A percentile compares a stretch with the other conserved stretches of the same genome.
Conservation (phyloP, 2,888 invertebrate species). For the Encarsia formosa region DNA sequence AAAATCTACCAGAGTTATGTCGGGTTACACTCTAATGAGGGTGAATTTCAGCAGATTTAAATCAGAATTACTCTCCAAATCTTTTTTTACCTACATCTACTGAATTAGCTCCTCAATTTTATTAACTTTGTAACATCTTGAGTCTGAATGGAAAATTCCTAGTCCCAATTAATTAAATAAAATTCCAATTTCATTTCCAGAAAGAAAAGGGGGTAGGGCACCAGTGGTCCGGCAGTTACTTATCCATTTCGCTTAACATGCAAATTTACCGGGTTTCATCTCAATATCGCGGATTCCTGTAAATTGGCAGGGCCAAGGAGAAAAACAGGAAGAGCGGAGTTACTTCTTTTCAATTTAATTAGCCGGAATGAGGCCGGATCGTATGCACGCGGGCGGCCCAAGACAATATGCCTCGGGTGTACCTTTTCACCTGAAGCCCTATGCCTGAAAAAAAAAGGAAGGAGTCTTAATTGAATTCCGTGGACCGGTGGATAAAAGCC, state of each 20-base stretch:
- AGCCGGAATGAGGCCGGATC: constrained; percentile 29
- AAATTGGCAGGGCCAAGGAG: constrained; percentile 30
- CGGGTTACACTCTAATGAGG: no score
- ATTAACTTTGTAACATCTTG: no score
- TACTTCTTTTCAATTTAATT: constrained; percentile 47
- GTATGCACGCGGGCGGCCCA: constrained; percentile 32
- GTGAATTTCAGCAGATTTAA: no score
- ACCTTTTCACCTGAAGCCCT: not conserved
- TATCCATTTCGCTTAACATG: constrained; percentile 32
- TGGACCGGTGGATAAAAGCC: no score
- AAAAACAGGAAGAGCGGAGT: constrained; percentile 5
- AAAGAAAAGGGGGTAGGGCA: no score
- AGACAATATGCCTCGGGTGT: not conserved
- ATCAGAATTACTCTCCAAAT: no score
- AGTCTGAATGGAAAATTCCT: no score
- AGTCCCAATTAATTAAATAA: no score
- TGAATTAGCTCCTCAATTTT: no score
- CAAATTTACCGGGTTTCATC: constrained; percentile 32
- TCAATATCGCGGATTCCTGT: constrained; percentile 24
- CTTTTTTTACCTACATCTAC: no score
- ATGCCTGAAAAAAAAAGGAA: constrained; percentile 8
- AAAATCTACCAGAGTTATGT: no score
- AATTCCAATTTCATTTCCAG: no score
- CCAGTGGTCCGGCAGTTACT: constrained; percentile 9
- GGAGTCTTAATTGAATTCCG: constrained; percentile 47